A percentile compares a stretch with the other conserved stretches of the same genome.
phyloP scores from a whole-genome alignment of 2,113 vertebrate species.

The Bucco capensis region DNA sequence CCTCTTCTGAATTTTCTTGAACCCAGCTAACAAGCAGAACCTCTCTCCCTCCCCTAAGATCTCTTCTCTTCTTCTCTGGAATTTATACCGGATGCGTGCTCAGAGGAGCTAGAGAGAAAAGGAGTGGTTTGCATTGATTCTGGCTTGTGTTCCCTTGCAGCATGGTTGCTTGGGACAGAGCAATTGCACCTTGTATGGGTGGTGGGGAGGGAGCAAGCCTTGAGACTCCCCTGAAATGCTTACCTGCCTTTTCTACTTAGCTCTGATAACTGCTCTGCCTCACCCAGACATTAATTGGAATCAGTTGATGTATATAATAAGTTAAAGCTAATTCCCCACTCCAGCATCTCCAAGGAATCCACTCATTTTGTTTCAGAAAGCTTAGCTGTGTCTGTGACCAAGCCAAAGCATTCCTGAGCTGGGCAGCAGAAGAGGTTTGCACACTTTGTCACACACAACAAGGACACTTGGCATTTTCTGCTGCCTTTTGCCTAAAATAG shows the following conservation, averaged over 20 bases:
- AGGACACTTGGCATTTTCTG: fast-evolving
- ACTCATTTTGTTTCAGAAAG: background rate
- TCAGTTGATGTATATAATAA: background rate
- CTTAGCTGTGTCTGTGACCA: background rate
- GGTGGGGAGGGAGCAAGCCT: background rate
- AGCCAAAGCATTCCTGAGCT: background rate
- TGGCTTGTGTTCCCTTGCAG: conserved; percentile 1
- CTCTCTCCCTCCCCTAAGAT: background rate
- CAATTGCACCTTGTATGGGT: background rate
- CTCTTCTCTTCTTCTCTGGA: background rate
- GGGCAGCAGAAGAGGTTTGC: fast-evolving
- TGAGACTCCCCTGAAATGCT: background rate
- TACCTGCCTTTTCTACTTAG: background rate
- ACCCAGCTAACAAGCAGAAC: background rate
- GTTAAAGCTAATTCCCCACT: background rate
- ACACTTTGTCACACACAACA: fast-evolving
- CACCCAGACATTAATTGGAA: background rate
- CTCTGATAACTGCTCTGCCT: background rate
- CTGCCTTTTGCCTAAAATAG: fast-evolving
- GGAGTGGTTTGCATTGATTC: conserved; percentile 4
- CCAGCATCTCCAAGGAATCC: background rate
- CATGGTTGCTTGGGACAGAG: background rate
- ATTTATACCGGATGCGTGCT: conserved; percentile 10
- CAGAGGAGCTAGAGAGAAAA: background rate
- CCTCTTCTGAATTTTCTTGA: background rate